These are phyloP conservation scores for Syrista parreyssii DNA, from an alignment of 2,888 invertebrate species.

Conservation along the genomic window DNA sequence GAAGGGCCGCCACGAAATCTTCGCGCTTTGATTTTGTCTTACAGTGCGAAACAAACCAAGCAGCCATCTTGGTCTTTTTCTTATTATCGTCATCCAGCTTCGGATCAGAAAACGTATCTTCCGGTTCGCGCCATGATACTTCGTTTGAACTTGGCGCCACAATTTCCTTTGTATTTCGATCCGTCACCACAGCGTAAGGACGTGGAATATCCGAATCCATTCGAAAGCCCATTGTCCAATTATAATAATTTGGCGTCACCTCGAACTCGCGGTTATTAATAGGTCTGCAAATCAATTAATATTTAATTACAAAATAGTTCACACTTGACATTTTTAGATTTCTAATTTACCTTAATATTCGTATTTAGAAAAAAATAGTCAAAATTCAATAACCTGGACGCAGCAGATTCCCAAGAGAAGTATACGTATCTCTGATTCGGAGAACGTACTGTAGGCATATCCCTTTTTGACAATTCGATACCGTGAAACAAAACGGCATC, in stretches of 20 bases:
- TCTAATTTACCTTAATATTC: too few relatives aligned
- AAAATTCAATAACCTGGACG: conserved; percentile 11
- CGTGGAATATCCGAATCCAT: conserved; percentile 22
- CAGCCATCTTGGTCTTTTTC: conserved; percentile 54
- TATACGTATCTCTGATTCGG: conserved; percentile 18
- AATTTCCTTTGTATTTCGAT: conserved; percentile 7
- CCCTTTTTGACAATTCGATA: conserved; percentile 12
- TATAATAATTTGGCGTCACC: conserved; percentile 14
- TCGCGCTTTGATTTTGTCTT: conserved; percentile 59
- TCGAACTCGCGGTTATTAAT: conserved; percentile 4
- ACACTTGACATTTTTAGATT: background rate
- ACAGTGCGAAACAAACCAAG: conserved; percentile 65
- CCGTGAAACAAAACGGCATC: conserved; percentile 23
- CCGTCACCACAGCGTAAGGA: conserved; percentile 17
- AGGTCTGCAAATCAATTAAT: conserved; percentile 6
- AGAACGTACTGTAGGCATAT: conserved; percentile 15
- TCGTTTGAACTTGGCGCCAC: conserved; percentile 10
- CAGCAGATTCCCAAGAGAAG: conserved; percentile 18
- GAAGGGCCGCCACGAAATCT: conserved; percentile 60
- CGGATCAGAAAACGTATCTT: background rate
- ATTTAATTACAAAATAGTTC: background rate
- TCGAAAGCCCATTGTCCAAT: conserved; percentile 25
- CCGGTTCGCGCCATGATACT: conserved; percentile 7
- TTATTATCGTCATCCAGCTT: conserved; percentile 39
- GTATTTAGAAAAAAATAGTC: background rate